These are phyloP conservation scores for Dipus sagitta DNA, from an alignment of 2,797 vertebrate genomes.

Conservation along the genomic window DNA sequence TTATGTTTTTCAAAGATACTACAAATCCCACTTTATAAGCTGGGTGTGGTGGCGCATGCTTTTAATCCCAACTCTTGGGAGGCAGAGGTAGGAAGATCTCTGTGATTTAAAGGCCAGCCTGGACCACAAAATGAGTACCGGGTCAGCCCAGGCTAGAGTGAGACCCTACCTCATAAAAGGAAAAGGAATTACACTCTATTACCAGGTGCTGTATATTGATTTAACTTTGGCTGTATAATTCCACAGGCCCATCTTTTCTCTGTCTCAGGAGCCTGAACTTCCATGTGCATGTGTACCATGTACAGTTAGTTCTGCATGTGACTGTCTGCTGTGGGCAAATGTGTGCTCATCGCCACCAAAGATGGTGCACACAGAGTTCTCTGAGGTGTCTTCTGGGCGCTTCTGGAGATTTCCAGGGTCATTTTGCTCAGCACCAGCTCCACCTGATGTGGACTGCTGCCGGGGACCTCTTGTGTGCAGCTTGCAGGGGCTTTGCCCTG, in stretches of 20 bases:
- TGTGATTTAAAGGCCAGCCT: no score
- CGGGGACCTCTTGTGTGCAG: background rate
- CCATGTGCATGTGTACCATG: fast-evolving
- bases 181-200: no score
- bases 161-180: no score
- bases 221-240: background rate
- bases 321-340: no score
- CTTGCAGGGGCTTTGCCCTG: fast-evolving
- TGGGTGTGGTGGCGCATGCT: no score
- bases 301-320: background rate
- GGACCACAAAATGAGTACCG: no score
- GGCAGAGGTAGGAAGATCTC: no score
- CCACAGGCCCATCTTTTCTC: fast-evolving
- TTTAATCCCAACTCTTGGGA: no score
- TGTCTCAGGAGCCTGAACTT: background rate
- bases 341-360: background rate
- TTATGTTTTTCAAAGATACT: no score
- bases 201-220: fast-evolving
- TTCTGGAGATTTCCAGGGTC: background rate
- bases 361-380: background rate
- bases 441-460: background rate
- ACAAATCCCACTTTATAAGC: background rate
- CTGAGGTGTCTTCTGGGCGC: background rate
- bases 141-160: no score
- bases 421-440: background rate